Base-by-base conservation (phyloP, 2,113 vertebrate species). In the Amphiprion ocellaris region DNA sequence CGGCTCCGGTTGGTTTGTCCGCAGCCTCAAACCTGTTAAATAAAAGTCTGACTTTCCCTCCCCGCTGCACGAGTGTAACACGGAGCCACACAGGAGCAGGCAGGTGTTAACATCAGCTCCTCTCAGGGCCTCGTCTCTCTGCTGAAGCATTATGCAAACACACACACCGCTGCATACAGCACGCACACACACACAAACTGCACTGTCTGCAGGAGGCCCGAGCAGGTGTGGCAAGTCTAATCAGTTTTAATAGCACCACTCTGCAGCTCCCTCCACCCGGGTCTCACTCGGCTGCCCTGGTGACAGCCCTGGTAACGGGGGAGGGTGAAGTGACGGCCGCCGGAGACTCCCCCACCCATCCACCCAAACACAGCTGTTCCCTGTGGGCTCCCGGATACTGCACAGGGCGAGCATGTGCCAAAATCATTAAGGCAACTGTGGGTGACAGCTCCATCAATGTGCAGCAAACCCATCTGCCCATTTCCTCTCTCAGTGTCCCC, bases 191-290 rank as follows among this genome's bases (percentile, higher is more conserved):
- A 53, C 55, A 56, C 46, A 49, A 44, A n/a, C 47, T 6, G 15
- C 16, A 19, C 53, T 12, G 63, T 44, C 17, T 39, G 26, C 55
- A 23, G 72, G 67, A 64, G 55, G 67, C 83, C 26, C 53, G 44
- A 68, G 76, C 91, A 91, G 90, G 91, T 93, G 92, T 88, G 87
- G 74, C 89, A 49, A 74, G 81, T 86, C 90, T 91, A 94, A 95
- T 93, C 84, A 92, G 83, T 82, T 91, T 81, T 92, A 93, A 93
- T 92, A 83, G 82, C 69, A 60, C 26, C 49, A 61, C 59, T 67
- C 74, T 67, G 37, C 71, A 69, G 80, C 80, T 71, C 71, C 66
- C 67, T 39, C 44, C 63, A 39, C 56, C 68, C 17, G 16, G 33
- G 87, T 85, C 75, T 78, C 87, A 77, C 86, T 89, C 83, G 49